Conservation (phyloP, 1,140 invertebrate genomes). For the Scaptomyza graminum region DNA sequence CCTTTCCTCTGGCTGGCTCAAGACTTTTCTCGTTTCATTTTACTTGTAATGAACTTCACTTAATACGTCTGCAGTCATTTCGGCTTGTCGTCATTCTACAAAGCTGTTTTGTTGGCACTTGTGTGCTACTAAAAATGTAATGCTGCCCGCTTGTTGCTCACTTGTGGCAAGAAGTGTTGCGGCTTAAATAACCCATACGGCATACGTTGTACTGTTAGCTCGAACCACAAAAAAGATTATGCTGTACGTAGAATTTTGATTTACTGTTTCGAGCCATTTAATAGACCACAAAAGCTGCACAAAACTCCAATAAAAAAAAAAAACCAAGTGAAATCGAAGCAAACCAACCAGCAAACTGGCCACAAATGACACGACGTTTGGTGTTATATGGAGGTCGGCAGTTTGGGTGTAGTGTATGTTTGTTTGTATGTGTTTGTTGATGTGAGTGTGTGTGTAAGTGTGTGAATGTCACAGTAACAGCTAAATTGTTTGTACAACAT, state of each 20-base stretch:
- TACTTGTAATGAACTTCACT: slow-evolving; percentile 69
- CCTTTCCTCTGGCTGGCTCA: slow-evolving; percentile 3
- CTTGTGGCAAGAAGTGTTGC: slow-evolving; percentile 47
- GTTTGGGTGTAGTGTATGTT: not conserved
- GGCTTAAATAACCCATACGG: slow-evolving; percentile 50
- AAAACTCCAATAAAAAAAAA: slow-evolving; percentile 55
- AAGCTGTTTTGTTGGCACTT: slow-evolving; percentile 54
- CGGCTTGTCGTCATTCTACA: slow-evolving; percentile 7
- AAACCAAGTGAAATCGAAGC: slow-evolving; percentile 15
- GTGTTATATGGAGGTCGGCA: slow-evolving; percentile 79
- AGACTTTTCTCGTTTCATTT: slow-evolving; percentile 32
- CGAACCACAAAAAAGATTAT: slow-evolving; percentile 71
- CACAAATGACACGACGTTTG: slow-evolving; percentile 81
- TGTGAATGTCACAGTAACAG: slow-evolving; percentile 66
- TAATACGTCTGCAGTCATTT: slow-evolving; percentile 26
- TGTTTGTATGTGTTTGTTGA: slow-evolving; percentile 1
- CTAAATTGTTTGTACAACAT: slow-evolving; percentile 81
- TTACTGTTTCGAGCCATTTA: slow-evolving; percentile 72
- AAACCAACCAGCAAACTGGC: slow-evolving; percentile 63
- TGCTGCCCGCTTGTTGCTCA: slow-evolving; percentile 64
- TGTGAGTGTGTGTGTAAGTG: slow-evolving; percentile 11
- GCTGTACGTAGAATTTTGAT: slow-evolving; percentile 60
- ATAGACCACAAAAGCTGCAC: slow-evolving; percentile 78
- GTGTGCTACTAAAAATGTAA: slow-evolving; percentile 37
- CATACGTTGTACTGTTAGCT: slow-evolving; percentile 30